Evolutionary conservation across 2,113 vertebrate genomes (phyloP), one percentile per base, ranked within the genome.

Genomic region (Alethe castanea): DNA sequence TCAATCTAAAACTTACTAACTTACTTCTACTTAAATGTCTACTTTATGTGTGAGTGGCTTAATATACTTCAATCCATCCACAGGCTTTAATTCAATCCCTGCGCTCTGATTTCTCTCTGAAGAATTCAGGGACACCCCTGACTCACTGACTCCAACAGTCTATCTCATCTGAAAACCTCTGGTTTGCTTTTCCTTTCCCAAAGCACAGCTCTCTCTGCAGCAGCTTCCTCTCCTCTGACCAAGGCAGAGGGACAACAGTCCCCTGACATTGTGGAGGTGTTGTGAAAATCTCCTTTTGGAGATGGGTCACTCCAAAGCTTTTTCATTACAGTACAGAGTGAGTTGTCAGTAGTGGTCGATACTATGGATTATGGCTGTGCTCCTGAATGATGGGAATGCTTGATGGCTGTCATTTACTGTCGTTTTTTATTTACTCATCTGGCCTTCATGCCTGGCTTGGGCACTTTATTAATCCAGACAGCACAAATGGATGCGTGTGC

Each of bases 321-420:
- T 97, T 95, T 78, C 90, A 81, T 94, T 90, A 54, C 53, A 78
- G 80, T 42, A 64, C 69, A 83, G 90, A 83, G 85, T 44, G 88
- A 93, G 88, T 78, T 95, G 92, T 94, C 93, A 93, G 88, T 72
- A 88, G 61, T 1, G 26, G 78, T 95, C 64, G 7, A 96, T 96
- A 83, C 76, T 95, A 88, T 86, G 92, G 96, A 96, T 96, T 93
- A 86, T 88, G 82, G 88, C 2, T 0, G 72, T 0, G 2, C 82
- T 95, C 82, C 80, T 94, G 93, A 96, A 83, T 92, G 95, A 96
- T 96, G 94, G 93, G 60, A 81, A 47, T 86, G 86, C 93, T 96
- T 96, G 95, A 96, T 94, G 90, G 52, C 92, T 97, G 96, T 97
- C 95, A 95, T 94, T 95, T 95, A 93, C 93, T 96, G 93, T 95